Percentiles rank a stretch among this genome's conserved stretches.
Evolutionary conservation across 2,113 vertebrate species (phyloP).

Genomic region (Centropus unirufus): DNA sequence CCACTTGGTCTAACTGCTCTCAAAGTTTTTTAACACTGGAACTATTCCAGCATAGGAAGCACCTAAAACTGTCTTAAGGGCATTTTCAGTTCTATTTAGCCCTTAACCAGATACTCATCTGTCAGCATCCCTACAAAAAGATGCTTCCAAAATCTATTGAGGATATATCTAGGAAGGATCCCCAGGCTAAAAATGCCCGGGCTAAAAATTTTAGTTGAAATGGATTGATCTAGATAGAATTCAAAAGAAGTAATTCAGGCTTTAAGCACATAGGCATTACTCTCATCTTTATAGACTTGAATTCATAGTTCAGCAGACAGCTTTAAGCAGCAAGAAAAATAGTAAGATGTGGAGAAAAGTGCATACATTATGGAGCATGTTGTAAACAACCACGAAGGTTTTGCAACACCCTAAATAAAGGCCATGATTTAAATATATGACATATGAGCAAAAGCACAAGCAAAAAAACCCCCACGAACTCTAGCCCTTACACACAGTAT

Average conservation of each 20-base stretch:
- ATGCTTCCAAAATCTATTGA: neutral
- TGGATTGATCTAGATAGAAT: neutral
- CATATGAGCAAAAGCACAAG: neutral
- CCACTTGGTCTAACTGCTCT: neutral
- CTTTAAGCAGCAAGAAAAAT: neutral
- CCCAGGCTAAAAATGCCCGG: neutral
- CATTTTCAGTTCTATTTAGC: neutral
- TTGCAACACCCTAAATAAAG: neutral
- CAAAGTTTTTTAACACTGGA: neutral
- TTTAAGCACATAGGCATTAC: neutral
- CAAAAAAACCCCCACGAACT: neutral
- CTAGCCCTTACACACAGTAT: neutral
- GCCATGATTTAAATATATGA: neutral
- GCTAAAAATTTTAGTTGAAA: neutral
- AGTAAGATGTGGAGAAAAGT: neutral
- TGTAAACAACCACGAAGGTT: neutral
- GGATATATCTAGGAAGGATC: neutral
- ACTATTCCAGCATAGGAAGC: neutral
- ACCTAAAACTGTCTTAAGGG: neutral
- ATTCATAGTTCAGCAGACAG: neutral
- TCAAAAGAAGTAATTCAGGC: neutral
- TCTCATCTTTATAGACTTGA: neutral
- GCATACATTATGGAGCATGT: neutral
- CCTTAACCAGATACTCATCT: neutral
- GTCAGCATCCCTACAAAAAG: neutral